Evolutionary conservation across 2,888 invertebrate genomes (phyloP).

Genomic region (Clivina fossor): DNA sequence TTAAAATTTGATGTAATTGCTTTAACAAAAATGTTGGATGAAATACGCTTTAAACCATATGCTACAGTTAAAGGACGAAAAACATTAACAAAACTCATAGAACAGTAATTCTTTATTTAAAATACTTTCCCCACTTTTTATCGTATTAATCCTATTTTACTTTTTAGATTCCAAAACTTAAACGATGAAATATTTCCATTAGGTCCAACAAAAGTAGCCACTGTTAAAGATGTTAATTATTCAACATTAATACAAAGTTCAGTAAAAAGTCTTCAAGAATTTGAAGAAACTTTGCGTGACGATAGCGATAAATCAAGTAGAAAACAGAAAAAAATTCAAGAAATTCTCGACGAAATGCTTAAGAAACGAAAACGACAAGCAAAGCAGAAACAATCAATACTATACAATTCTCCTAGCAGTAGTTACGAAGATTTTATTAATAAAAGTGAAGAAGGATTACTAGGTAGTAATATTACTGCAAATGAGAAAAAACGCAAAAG

Average conservation of each 20-base stretch:
- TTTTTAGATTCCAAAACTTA: conserved; percentile 61
- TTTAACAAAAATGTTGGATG: conserved; percentile 59
- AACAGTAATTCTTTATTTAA: conserved; percentile 53
- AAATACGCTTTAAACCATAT: conserved; percentile 54
- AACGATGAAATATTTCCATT: conserved; percentile 68
- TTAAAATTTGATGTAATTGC: conserved; percentile 64
- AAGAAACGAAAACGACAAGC: conserved; percentile 39
- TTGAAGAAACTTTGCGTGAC: conserved; percentile 47
- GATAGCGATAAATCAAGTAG: conserved; percentile 48
- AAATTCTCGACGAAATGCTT: conserved; percentile 36
- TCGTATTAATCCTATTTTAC: conserved; percentile 30
- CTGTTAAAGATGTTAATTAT: conserved; percentile 45
- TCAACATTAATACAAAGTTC: conserved; percentile 47
- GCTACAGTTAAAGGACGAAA: conserved; percentile 61
- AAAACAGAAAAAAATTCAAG: conserved; percentile 42
- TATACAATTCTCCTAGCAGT: neutral
- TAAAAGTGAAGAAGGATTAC: conserved; percentile 29
- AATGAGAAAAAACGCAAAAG: too few relatives aligned
- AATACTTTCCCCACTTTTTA: conserved; percentile 23
- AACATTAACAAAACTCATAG: conserved; percentile 56
- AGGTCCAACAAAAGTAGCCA: conserved; percentile 58
- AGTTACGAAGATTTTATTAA: conserved; percentile 34
- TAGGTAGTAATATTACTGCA: neutral
- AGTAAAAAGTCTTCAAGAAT: conserved; percentile 47
- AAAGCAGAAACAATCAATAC: conserved; percentile 3